These are phyloP conservation scores for Campopleginae sp. DNA, from an alignment of 2,888 invertebrate genomes.

Conservation along the genomic window DNA sequence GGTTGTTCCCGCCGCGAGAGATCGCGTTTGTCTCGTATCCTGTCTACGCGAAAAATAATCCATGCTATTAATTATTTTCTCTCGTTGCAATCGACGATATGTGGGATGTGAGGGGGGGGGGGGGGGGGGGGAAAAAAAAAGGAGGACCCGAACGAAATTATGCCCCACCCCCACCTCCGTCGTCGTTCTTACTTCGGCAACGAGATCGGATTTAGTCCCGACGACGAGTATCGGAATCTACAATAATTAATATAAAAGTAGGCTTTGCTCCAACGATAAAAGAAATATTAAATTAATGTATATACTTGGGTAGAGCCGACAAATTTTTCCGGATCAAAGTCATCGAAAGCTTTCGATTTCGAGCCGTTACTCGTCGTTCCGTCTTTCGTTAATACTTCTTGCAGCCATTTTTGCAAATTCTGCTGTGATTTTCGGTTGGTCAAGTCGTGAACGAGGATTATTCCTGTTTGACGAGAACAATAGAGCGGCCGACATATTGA, in stretches of 20 bases:
- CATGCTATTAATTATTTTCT: too few species aligned
- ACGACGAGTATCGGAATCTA: slow-evolving; percentile 97
- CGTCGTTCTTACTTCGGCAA: slow-evolving; percentile 89
- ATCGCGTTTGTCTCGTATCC: slow-evolving; percentile 88
- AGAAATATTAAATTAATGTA: slow-evolving; percentile 41
- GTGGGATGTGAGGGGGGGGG: too few species aligned
- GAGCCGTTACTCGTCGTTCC: slow-evolving; percentile 82
- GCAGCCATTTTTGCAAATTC: slow-evolving; percentile 96
- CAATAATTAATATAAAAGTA: too few species aligned
- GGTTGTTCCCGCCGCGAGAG: slow-evolving; percentile 96
- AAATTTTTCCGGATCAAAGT: slow-evolving; percentile 94
- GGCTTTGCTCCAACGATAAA: slow-evolving; percentile 29
- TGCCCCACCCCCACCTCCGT: too few species aligned
- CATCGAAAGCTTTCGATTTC: slow-evolving; percentile 86
- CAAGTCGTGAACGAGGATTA: slow-evolving; percentile 98
- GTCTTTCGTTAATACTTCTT: slow-evolving; percentile 94
- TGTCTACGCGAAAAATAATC: too few species aligned
- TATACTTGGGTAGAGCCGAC: slow-evolving; percentile 91
- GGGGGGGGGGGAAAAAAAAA: too few species aligned
- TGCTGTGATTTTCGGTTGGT: slow-evolving; percentile 98
- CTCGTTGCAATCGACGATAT: too few species aligned
- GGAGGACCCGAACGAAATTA: too few species aligned
- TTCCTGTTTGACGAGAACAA: slow-evolving; percentile 85
- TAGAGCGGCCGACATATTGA: neutral
- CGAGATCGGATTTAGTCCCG: slow-evolving; percentile 96